Evolutionary conservation across 2,113 vertebrate species (phyloP), one percentile per base, ranked within the genome.

Genomic region (Tachycineta bicolor): DNA sequence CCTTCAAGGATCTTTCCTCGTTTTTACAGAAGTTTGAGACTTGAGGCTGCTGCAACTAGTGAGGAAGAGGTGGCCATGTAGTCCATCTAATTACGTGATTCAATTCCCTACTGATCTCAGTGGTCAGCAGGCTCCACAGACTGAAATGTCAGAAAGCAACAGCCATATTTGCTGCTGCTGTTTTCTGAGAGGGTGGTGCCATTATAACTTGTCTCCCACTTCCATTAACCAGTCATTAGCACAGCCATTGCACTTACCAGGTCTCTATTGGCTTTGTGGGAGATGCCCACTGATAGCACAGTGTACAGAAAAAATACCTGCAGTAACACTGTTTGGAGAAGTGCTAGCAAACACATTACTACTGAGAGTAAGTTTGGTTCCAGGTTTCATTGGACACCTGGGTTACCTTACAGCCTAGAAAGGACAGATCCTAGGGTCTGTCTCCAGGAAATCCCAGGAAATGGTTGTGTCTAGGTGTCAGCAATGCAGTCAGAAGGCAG

Each of bases 191-290:
- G 79, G 50, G 43, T 82, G 41, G 34, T 87, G 58, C 17, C 52
- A 9, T 63, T 91, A 21, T n/a, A 94, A 29, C 24, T 37, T 67
- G 16, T 46, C n/a, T 75, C 29, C 88, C 50, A 13, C 53, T 86
- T 81, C 49, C 47, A 67, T 60, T 80, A 88, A 29, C 10, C 29
- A 37, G 63, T 13, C 55, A 23, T 86, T 70, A 91, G 29, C 63
- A 71, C 34, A 77, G 63, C 43, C 82, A 37, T 14, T 59, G 25
- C 63, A 47, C 67, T 90, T 55, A 19, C 17, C 37, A 2, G 2
- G 33, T 74, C 71, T 88, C 63, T 91, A 5, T 63, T 74, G 75
- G 85, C 87, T 93, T 92, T 94, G 78, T 86, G 90, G 82, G 90
- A 91, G 75, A 67, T 79, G 83, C 83, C 43, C 2, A 6, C 41